Base-by-base conservation (phyloP, 2,888 invertebrate species). In the Tholera decimalis region DNA sequence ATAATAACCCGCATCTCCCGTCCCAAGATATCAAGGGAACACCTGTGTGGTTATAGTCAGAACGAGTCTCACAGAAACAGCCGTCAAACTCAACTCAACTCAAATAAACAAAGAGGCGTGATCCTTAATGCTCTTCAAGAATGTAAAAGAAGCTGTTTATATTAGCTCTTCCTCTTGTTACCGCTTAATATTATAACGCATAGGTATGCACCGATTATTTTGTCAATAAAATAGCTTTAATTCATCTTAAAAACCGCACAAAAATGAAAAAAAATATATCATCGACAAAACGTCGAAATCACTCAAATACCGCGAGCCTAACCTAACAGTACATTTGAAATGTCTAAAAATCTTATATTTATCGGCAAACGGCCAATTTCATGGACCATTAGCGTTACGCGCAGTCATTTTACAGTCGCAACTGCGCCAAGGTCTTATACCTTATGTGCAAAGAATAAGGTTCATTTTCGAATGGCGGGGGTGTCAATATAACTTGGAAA, bases 341-440 rank as follows among this genome's bases (percentile, higher is more conserved):
- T 75, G 76, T 79, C 78, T 82, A 80, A 84, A 86, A 87, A 79
- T 73, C 66, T 79, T 79, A 83, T 79, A 84, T 83, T 87, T 87
- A 90, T 88, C 88, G 87, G 83, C 89, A 85, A 89, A 85, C 84
- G 85, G 85, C 85, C 91, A 90, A 92, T 91, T 91, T 92, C 91
- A 91, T 84, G 91, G 86, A 58, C 90, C 89, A 91, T 92, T 92
- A 92, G 88, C 77, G 79, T 69, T 86, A 90, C 86, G 89, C 87
- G 85, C 84, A 84, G 84, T 89, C 87, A 87, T 86, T 87, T 79
- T 80, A 76, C 83, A 83, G 66, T 83, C 49, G 18, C n/a, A 18
- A 61, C 53, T 49, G 33, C 28, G 35, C 5, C 43, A 24, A 46
- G 3, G 18, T 33, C 47, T 46, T 39, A 18, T 13, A 71, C 79